These are phyloP conservation scores for Actinia tenebrosa DNA, from an alignment of 64 coral and sea anemone species.

Conservation along the genomic window DNA sequence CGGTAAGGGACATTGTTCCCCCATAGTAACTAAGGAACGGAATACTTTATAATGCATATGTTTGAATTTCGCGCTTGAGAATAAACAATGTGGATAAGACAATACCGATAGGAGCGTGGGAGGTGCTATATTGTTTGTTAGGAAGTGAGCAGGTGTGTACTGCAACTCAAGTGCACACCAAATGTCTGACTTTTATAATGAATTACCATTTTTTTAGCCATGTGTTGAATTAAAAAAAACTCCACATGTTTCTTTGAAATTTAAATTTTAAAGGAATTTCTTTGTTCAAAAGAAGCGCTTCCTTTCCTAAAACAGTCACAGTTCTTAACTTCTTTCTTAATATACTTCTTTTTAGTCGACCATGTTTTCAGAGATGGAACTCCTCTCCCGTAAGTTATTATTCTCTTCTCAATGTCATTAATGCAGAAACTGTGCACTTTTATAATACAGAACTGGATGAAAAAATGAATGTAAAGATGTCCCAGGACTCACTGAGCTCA, in stretches of 20 bases:
- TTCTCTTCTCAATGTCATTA: background rate
- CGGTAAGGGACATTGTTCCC: background rate
- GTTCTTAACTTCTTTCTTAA: background rate
- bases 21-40: background rate
- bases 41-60: background rate
- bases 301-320: background rate
- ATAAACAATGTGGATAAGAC: conserved; percentile 1
- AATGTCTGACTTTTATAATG: background rate
- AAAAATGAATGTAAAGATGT: too few relatives aligned
- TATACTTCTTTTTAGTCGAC: conserved; percentile 11
- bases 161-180: background rate
- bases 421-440: too few relatives aligned
- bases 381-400: conserved; percentile 39
- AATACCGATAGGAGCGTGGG: background rate
- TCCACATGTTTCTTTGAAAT: conserved; percentile 12
- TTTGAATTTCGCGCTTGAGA: conserved; percentile 6
- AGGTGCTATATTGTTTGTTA: background rate
- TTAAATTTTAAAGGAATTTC: conserved; percentile 6
- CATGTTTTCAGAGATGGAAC: conserved; percentile 48
- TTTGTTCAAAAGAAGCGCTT: background rate
- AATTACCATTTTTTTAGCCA: background rate
- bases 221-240: background rate
- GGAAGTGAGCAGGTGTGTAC: background rate
- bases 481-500: too few relatives aligned
- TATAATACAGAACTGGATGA: too few relatives aligned